Evolutionary conservation across 2,797 vertebrate species (phyloP).

Genomic region (Sebastes vulpes): DNA sequence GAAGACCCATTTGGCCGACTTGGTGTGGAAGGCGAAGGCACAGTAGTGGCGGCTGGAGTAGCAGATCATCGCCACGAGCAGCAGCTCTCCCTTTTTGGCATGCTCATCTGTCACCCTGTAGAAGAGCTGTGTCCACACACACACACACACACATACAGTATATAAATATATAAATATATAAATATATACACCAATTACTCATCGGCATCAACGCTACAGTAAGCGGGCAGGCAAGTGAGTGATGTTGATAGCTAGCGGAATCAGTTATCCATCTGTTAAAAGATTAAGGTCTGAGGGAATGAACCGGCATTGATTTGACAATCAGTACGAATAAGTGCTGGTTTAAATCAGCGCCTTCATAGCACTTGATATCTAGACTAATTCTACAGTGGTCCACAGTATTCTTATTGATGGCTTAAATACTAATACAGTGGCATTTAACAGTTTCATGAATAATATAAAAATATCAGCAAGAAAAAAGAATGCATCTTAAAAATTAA

Average conservation of each 20-base stretch:
- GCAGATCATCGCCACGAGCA: slow-evolving; percentile 97
- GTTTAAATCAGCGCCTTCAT: slow-evolving; percentile 26
- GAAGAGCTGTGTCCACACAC: slow-evolving; percentile 88
- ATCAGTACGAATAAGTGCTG: slow-evolving; percentile 38
- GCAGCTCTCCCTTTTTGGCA: slow-evolving; percentile 93
- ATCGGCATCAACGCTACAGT: slow-evolving; percentile 15
- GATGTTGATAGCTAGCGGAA: slow-evolving; percentile 39
- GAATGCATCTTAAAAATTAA: background rate
- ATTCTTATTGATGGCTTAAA: background rate
- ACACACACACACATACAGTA: background rate
- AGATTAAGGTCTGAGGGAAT: slow-evolving; percentile 51
- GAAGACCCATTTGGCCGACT: slow-evolving; percentile 96
- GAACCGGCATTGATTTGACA: slow-evolving; percentile 43
- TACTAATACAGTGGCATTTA: background rate
- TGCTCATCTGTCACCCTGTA: slow-evolving; percentile 96
- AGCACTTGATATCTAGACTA: slow-evolving; percentile 4
- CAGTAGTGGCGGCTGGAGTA: slow-evolving; percentile 97
- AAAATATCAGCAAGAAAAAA: background rate
- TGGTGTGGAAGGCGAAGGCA: slow-evolving; percentile 97
- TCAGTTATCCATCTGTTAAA: slow-evolving; percentile 50
- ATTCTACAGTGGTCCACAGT: background rate
- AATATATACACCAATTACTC: slow-evolving; percentile 28
- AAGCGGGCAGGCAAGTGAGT: slow-evolving; percentile 32
- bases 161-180: background rate
- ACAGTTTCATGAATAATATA: background rate